Evolutionary conservation across 2,888 invertebrate species (phyloP), one percentile per base, ranked within the genome.

Genomic region (Alcis repandata): DNA sequence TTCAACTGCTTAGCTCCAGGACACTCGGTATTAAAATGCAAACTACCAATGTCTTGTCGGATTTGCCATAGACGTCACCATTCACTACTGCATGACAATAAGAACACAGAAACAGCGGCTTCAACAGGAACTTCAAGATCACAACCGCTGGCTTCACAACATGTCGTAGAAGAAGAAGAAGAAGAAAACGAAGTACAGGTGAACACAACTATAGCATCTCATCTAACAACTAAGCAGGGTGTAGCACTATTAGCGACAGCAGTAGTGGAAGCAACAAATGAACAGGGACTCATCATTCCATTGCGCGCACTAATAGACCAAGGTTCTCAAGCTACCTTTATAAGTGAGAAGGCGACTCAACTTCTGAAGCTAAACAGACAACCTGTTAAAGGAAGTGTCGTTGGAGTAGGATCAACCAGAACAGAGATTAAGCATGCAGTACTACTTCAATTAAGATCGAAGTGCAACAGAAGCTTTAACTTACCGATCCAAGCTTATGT

Each of bases 171-270:
- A 60, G 66, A 67, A 17, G 33, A 53, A 19, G 43, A 59, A 20
- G 63, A n/a, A n/a, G n/a, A n/a, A n/a, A n/a, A n/a, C n/a, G n/a
- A n/a, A n/a, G n/a, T 45, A 36, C 27, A 59, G 54, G 63, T 64
- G 0, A 53, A 64, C 15, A 59, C 68, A 56, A 54, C 45, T 56
- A 43, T 69, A 9, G 32, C 74, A 36, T 68, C 72, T 19, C 59
- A 72, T 45, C 36, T 53, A n/a, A 59, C 51, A 11, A 40, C 65
- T 41, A 63, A 43, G 20, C 40, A 53, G n/a, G 32, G 49, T 2
- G 65, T 40, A 43, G 71, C 68, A 8, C 48, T 78, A 33, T 46
- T 78, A 53, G 78, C 76, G 3, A 78, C 74, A 2, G 75, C 76
- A 20, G 10, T 75, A 13, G 71, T 76, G 8, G 45, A 43, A 17